Evolutionary conservation across 1,140 invertebrate species (phyloP), one percentile per base, ranked within the genome.

Genomic region (Kradibia gibbosae): DNA sequence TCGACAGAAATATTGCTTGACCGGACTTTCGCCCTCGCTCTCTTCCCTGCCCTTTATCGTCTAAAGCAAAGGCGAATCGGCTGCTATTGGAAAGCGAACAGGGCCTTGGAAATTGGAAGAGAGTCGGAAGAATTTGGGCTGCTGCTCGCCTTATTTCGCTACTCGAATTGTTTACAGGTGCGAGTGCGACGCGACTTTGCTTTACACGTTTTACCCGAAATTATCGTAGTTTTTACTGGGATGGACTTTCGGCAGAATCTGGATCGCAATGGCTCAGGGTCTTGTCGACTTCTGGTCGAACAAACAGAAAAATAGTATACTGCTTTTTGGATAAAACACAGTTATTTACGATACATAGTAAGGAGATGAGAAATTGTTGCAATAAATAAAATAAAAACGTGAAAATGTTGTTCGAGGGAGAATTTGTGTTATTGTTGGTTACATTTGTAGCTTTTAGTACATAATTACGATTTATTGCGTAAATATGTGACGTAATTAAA

Each of bases 51-150:
- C 70, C 22, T 72, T 72, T 72, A 22, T 72, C n/a, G n/a, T n/a
- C n/a, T n/a, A n/a, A n/a, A n/a, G n/a, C n/a, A n/a, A n/a, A n/a
- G n/a, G n/a, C n/a, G n/a, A n/a, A n/a, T n/a, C n/a, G n/a, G n/a
- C n/a, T n/a, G n/a, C n/a, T n/a, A n/a, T 50, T 71, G 45, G 39
- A 72, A 72, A 72, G 70, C 50, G 70, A 72, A 72, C 17, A 22
- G 70, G 28, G 0, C 17, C n/a, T 17, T 0, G 34, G 22, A 67
- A 67, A 39, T 67, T 20, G 62, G 34, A 67, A 39, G 15, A 60
- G 17, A 65, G 31, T 22, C 11, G 20, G 20, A 22, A 67, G 4
- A 5, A 39, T 11, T 4, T 34, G 31, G 1, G 8, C 36, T 36
- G 36, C 36, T 11, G 31, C 17, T 31, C 3, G 3, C 0, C 36